Evolutionary conservation across 2,113 vertebrate species (phyloP).

Genomic region (Petrocephalus microphthalmus): DNA sequence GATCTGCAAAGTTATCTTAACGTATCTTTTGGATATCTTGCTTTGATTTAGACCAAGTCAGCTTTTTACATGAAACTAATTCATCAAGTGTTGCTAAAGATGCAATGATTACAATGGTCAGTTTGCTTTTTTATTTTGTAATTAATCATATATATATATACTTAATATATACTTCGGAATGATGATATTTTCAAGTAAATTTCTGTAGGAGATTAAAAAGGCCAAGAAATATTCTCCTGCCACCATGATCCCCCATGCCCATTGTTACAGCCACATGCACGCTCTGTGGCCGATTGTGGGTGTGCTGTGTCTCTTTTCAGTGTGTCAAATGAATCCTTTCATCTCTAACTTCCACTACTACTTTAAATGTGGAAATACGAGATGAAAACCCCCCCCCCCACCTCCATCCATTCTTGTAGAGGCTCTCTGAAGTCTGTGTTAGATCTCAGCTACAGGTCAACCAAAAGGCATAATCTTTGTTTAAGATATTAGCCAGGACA

Average conservation of each 20-base stretch:
- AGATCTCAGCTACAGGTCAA: conserved; percentile 55
- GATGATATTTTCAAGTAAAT: not conserved
- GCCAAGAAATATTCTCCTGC: not conserved
- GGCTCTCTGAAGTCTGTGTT: conserved; percentile 57
- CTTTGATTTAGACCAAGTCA: conserved; percentile 2
- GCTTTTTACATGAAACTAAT: not conserved
- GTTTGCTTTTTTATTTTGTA: conserved; percentile 40
- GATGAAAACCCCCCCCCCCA: conserved; percentile 46
- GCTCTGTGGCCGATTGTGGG: not conserved
- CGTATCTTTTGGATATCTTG: conserved; percentile 30
- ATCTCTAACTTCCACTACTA: conserved; percentile 49
- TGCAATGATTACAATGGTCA: conserved; percentile 39
- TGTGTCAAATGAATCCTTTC: conserved; percentile 50
- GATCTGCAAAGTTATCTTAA: not conserved
- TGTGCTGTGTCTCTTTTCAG: conserved; percentile 45
- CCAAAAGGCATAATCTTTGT: conserved; percentile 51
- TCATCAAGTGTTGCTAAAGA: not conserved
- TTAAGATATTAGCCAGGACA: conserved; percentile 51
- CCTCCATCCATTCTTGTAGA: conserved; percentile 53
- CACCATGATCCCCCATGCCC: not conserved
- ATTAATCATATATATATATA: conserved; percentile 41
- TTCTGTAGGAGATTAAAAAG: not conserved
- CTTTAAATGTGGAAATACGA: conserved; percentile 56
- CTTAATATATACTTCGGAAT: not conserved
- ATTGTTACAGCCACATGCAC: not conserved